Conservation (phyloP, 1,140 invertebrate genomes). For the Drosophila littoralis region DNA sequence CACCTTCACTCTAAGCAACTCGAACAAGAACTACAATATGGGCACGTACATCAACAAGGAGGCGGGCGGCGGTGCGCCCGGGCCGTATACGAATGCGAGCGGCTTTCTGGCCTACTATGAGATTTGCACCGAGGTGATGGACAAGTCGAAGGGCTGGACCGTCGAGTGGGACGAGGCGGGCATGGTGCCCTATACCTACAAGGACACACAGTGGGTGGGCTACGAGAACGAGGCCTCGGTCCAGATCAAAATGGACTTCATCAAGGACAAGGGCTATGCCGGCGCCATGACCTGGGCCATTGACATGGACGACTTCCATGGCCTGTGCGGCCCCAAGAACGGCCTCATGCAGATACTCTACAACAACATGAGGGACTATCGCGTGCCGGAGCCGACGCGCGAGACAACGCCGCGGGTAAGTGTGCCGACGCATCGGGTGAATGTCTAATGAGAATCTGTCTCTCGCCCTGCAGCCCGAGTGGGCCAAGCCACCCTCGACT, state of each 20-base stretch:
- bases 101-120: constrained; percentile 96
- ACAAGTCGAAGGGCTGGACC: constrained; percentile 90
- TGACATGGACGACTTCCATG: constrained; percentile 94
- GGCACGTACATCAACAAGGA: constrained; percentile 95
- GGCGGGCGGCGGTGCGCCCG: constrained; percentile 92
- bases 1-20: constrained; percentile 90
- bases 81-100: constrained; percentile 92
- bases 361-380: constrained; percentile 90
- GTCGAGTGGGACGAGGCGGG: constrained; percentile 92
- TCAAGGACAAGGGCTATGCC: constrained; percentile 91
- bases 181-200: constrained; percentile 93
- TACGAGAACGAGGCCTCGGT: constrained; percentile 90
- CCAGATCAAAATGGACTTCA: constrained; percentile 94
- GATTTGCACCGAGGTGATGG: constrained; percentile 91
- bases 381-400: constrained; percentile 88
- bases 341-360: constrained; percentile 89
- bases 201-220: constrained; percentile 95
- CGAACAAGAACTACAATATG: constrained; percentile 92
- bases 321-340: constrained; percentile 90
- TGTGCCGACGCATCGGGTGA: constrained; percentile 82
- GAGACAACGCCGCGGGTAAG: constrained; percentile 88
- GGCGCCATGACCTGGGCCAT: constrained; percentile 96
- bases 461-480: constrained; percentile 87
- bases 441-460: constrained; percentile 16
- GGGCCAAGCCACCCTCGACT: constrained; percentile 89